A percentile compares a stretch with the other conserved stretches of the same genome.
Conservation (phyloP, 1,140 invertebrate species). For the Panagrolaimus sp. region DNA sequence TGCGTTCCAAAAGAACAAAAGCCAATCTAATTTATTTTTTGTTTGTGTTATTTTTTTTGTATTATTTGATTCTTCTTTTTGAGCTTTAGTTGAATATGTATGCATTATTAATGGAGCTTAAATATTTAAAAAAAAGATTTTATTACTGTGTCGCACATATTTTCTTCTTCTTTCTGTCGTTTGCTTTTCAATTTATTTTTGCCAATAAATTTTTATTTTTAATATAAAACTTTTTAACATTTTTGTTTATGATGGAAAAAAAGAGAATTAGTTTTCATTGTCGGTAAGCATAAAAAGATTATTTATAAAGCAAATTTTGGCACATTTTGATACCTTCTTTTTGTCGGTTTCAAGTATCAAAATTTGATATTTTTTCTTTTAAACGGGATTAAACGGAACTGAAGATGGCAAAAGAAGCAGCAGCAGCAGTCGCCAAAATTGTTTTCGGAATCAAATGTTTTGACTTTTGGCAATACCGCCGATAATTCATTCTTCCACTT, state of each 20-base stretch:
- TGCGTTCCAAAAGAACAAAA: neutral
- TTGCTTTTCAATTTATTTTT: constrained; percentile 8
- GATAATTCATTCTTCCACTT: neutral
- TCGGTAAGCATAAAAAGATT: too few relatives aligned
- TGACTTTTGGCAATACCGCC: neutral
- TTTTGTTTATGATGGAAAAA: too few relatives aligned
- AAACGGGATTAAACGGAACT: constrained; percentile 9
- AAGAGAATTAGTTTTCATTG: too few relatives aligned
- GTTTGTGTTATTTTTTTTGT: too few relatives aligned
- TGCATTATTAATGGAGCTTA: too few relatives aligned
- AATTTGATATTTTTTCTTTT: neutral
- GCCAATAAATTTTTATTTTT: neutral
- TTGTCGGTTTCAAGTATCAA: constrained; percentile 7
- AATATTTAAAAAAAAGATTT: too few relatives aligned
- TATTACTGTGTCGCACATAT: too few relatives aligned
- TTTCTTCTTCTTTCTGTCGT: too few relatives aligned
- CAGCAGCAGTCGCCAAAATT: neutral
- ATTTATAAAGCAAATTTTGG: too few relatives aligned
- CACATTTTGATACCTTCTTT: neutral
- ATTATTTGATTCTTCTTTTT: neutral
- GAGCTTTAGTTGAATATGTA: too few relatives aligned
- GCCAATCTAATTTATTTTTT: neutral
- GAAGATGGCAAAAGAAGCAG: neutral
- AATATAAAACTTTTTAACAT: too few relatives aligned
- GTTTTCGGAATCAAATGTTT: neutral